phyloP scores from a whole-genome alignment of 2,888 invertebrate genomes.

The Erebia aethiops region DNA sequence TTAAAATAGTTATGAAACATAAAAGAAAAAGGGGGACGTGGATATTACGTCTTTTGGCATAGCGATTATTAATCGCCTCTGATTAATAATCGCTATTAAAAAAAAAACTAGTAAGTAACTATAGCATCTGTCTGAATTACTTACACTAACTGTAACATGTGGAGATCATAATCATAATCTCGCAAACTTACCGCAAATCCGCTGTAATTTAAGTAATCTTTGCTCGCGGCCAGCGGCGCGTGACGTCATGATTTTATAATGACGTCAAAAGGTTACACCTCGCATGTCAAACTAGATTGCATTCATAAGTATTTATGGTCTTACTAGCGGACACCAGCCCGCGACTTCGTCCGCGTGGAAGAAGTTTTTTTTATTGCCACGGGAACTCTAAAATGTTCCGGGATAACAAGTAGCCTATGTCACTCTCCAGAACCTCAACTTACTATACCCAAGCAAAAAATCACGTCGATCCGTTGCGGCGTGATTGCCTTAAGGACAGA shows the following conservation, averaged over 20 bases:
- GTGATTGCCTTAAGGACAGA: no score
- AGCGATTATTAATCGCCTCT: no score
- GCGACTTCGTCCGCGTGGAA: not conserved
- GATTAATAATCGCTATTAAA: no score
- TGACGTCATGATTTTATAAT: constrained; percentile 8
- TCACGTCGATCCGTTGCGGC: no score
- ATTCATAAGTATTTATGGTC: not conserved
- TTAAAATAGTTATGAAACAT: no score
- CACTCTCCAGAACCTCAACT: no score
- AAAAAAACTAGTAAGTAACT: constrained; percentile 1
- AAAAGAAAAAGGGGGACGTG: no score
- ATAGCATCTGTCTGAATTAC: not conserved
- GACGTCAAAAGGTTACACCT: constrained; percentile 8
- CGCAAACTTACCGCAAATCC: not conserved
- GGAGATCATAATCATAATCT: constrained; percentile 14
- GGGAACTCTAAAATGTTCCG: no score
- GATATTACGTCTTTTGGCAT: no score
- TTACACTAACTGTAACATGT: not conserved
- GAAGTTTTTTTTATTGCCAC: no score
- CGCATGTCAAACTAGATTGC: not conserved
- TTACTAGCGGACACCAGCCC: not conserved
- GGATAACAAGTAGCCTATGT: no score
- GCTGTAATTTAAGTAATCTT: not conserved
- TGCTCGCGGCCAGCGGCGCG: not conserved
- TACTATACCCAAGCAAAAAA: no score